Evolutionary conservation across 1,140 invertebrate genomes (phyloP).

Genomic region (Trichonephila clavipes): DNA sequence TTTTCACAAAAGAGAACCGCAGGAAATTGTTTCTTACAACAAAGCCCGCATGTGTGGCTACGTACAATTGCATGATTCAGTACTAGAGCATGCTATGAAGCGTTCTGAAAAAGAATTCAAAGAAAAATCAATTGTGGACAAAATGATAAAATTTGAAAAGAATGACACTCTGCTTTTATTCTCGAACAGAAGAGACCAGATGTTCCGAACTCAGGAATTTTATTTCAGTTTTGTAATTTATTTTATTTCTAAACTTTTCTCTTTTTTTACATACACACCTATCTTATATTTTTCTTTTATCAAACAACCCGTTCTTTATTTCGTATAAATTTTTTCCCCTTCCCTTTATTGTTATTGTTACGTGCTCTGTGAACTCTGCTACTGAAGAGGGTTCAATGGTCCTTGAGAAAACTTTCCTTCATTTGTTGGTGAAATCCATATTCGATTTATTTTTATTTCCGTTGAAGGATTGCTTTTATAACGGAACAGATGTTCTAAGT

Average conservation of each 20-base stretch:
- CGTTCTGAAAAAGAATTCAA: background rate
- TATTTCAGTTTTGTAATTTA: background rate
- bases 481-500: background rate
- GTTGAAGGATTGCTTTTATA: background rate
- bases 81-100: background rate
- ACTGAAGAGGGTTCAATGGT: constrained; percentile 32
- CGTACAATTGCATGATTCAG: constrained; percentile 19
- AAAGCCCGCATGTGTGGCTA: constrained; percentile 53
- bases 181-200: background rate
- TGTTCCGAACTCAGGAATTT: background rate
- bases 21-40: constrained; percentile 30
- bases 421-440: background rate
- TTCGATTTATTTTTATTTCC: background rate
- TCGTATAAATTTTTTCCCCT: background rate
- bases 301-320: background rate
- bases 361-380: background rate
- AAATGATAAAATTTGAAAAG: background rate
- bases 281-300: background rate
- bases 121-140: background rate
- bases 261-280: background rate
- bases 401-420: constrained; percentile 18
- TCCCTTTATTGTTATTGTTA: background rate
- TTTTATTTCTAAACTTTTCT: background rate
- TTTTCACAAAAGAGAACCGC: constrained; percentile 35
- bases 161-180: constrained; percentile 32